Evolutionary conservation across 2,113 vertebrate genomes (phyloP).

Genomic region (Reinhardtius hippoglossoides): DNA sequence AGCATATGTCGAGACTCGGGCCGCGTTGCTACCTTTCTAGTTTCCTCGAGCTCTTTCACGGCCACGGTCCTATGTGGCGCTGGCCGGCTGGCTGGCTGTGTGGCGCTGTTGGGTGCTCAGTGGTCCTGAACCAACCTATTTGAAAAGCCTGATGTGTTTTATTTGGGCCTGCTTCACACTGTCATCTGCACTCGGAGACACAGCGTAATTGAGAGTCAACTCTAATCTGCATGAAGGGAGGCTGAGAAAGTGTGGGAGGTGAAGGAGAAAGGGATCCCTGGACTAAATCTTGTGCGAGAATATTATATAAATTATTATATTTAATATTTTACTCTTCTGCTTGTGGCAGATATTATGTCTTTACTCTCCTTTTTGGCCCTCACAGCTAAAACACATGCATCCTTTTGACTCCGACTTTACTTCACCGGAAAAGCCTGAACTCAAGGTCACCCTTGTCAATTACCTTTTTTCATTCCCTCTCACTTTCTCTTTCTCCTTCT

Average conservation of each 20-base stretch:
- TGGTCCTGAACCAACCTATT: constrained; percentile 96
- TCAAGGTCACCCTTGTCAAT: constrained; percentile 52
- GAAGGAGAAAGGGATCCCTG: not conserved
- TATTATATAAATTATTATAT: constrained; percentile 14
- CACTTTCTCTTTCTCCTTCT: not conserved
- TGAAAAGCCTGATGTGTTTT: constrained; percentile 93
- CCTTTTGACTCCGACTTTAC: constrained; percentile 38
- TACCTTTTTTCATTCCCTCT: constrained; percentile 26
- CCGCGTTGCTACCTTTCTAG: constrained; percentile 57
- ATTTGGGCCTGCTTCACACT: constrained; percentile 85
- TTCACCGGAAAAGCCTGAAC: constrained; percentile 29
- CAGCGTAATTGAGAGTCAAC: constrained; percentile 93
- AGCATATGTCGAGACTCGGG: constrained; percentile 90
- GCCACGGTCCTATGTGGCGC: constrained; percentile 58
- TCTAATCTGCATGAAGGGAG: constrained; percentile 89
- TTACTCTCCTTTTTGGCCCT: not conserved
- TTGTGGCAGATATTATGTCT: constrained; percentile 12
- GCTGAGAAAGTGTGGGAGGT: constrained; percentile 36
- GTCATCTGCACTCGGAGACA: constrained; percentile 90
- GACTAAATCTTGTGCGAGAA: constrained; percentile 10
- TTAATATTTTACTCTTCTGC: constrained; percentile 3
- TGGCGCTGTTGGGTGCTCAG: constrained; percentile 90
- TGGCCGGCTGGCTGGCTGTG: constrained; percentile 78
- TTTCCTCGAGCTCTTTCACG: constrained; percentile 66
- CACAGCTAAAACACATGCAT: not conserved